A percentile compares a stretch with the other conserved stretches of the same genome.
These are phyloP conservation scores for Montifringilla adamsi DNA, from an alignment of 2,113 vertebrate genomes.

Conservation along the genomic window DNA sequence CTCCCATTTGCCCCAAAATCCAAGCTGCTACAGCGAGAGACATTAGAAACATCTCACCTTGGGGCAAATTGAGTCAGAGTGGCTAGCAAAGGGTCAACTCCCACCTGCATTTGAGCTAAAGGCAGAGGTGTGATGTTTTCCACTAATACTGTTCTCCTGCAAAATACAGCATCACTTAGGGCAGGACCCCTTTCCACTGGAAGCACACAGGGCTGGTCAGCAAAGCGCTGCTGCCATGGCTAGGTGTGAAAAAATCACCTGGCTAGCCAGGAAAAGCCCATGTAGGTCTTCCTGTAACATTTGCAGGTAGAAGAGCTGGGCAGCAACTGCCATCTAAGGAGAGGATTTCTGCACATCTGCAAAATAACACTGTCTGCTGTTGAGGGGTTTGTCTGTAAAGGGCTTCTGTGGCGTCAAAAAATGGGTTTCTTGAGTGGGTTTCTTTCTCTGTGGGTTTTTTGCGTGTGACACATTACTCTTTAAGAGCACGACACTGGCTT, in stretches of 20 bases:
- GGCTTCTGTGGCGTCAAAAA: background rate
- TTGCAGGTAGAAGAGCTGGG: background rate
- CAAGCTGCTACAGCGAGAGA: background rate
- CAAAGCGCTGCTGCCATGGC: background rate
- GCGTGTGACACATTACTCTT: background rate
- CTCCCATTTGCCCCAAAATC: background rate
- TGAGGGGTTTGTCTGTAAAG: background rate
- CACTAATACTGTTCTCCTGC: background rate
- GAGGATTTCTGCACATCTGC: background rate
- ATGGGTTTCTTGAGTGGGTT: background rate
- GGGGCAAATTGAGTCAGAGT: background rate
- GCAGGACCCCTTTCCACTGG: background rate
- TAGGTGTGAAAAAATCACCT: background rate
- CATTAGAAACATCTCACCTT: background rate
- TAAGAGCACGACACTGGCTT: background rate
- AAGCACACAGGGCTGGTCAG: background rate
- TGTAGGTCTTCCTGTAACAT: accelerated
- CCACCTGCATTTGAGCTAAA: background rate
- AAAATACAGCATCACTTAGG: background rate
- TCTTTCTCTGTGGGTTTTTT: background rate
- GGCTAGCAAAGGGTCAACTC: background rate
- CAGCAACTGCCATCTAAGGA: background rate
- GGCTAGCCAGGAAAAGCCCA: background rate
- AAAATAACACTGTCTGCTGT: background rate
- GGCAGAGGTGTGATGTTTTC: background rate